phyloP scores from a whole-genome alignment of 2,797 vertebrate genomes.

The Ambastaia sidthimunki region DNA sequence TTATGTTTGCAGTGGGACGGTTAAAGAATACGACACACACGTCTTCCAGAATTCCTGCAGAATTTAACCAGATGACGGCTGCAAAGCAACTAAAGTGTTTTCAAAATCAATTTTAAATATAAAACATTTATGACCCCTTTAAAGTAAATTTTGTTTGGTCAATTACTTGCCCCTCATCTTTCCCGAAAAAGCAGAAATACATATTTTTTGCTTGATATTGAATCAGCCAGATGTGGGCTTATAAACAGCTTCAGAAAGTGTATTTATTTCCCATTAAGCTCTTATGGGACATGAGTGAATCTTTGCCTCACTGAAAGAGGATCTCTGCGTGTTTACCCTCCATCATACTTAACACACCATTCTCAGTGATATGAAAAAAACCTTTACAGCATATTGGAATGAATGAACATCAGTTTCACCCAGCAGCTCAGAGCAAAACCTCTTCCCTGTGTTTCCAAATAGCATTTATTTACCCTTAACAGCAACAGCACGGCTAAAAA shows the following conservation, averaged over 20 bases:
- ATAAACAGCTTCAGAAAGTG: background rate
- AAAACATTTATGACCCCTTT: background rate
- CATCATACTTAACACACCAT: constrained; percentile 1
- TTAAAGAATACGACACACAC: too few relatives aligned
- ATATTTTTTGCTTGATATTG: background rate
- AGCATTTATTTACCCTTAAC: constrained; percentile 5
- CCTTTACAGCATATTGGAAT: constrained; percentile 16
- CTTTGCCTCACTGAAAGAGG: background rate
- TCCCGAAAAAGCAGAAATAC: background rate
- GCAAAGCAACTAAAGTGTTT: too few relatives aligned
- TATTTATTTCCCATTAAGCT: constrained; percentile 5
- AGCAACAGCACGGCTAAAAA: background rate
- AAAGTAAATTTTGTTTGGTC: background rate
- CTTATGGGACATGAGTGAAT: constrained; percentile 8
- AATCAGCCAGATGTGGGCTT: background rate
- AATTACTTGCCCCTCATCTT: background rate
- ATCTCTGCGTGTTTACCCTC: constrained; percentile 20
- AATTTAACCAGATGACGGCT: too few relatives aligned
- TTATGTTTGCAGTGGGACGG: too few relatives aligned
- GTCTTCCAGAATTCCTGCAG: too few relatives aligned
- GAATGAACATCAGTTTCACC: constrained; percentile 13
- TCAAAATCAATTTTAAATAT: too few relatives aligned
- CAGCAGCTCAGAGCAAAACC: background rate
- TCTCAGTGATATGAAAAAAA: background rate
- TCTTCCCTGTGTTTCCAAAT: background rate